Evolutionary conservation across 2,797 vertebrate species (phyloP).

Genomic region (Siniperca undulata): DNA sequence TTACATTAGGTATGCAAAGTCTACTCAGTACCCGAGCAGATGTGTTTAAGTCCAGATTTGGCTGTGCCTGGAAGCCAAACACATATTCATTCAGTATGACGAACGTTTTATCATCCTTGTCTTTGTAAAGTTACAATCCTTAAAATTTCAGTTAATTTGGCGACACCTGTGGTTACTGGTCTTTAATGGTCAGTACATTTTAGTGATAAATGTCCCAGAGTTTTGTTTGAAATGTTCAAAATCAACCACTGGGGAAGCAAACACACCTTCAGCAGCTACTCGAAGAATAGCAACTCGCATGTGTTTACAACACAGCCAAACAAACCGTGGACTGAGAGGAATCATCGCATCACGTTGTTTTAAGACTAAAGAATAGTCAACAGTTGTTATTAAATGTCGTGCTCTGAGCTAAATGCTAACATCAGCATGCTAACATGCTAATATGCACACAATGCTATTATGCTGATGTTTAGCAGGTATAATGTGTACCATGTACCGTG

Average conservation of each 20-base stretch:
- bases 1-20: slow-evolving; percentile 81
- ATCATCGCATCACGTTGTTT: not conserved
- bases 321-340: not conserved
- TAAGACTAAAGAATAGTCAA: not conserved
- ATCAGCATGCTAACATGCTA: not conserved
- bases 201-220: not conserved
- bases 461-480: not conserved
- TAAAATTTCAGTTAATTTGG: not conserved
- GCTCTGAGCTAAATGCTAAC: not conserved
- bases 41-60: slow-evolving; percentile 82
- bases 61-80: slow-evolving; percentile 78
- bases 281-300: not conserved
- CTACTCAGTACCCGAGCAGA: slow-evolving; percentile 79
- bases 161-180: not conserved
- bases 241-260: not conserved
- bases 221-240: not conserved
- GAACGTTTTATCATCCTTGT: not conserved
- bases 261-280: not conserved
- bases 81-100: slow-evolving; percentile 8
- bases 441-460: not conserved
- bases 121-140: not conserved
- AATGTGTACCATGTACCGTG: not conserved
- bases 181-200: not conserved
- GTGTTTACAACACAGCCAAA: not conserved
- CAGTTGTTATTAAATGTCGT: not conserved